Conservation (phyloP, 2,888 invertebrate genomes). For the Hyppa rectilinea region DNA sequence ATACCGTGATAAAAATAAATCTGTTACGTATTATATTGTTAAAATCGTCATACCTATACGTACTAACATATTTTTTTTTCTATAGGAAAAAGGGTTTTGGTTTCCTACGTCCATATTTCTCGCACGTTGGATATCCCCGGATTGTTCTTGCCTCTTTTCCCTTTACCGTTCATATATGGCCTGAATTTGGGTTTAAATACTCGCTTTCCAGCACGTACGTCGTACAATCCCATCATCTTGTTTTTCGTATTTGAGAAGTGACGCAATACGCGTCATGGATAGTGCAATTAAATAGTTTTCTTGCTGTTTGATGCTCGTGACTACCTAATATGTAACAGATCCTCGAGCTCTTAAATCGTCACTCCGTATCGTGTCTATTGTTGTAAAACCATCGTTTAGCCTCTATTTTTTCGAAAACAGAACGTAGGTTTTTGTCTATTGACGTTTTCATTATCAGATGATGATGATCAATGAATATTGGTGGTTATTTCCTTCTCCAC, state of each 20-base stretch:
- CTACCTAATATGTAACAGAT: background rate
- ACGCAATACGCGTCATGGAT: conserved; percentile 14
- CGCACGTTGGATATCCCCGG: background rate
- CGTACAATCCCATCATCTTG: no score
- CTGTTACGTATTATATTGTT: background rate
- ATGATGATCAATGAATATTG: background rate
- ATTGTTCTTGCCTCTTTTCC: conserved; percentile 3
- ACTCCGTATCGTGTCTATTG: background rate
- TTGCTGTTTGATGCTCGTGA: background rate
- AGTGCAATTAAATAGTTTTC: background rate
- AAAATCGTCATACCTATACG: background rate
- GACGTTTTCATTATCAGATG: background rate
- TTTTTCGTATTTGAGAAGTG: conserved; percentile 6
- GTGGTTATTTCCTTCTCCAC: no score
- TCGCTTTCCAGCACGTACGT: background rate
- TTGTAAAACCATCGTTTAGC: background rate
- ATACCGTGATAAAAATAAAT: background rate
- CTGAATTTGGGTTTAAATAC: conserved; percentile 2
- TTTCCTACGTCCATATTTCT: background rate
- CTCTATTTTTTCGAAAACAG: background rate
- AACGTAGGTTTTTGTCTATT: background rate
- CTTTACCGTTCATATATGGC: background rate
- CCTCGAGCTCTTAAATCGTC: background rate
- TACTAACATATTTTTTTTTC: background rate
- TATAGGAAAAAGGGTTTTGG: background rate